Evolutionary conservation across 2,888 invertebrate genomes (phyloP), one percentile per base, ranked within the genome.

Genomic region (Scaeva pyrastri): DNA sequence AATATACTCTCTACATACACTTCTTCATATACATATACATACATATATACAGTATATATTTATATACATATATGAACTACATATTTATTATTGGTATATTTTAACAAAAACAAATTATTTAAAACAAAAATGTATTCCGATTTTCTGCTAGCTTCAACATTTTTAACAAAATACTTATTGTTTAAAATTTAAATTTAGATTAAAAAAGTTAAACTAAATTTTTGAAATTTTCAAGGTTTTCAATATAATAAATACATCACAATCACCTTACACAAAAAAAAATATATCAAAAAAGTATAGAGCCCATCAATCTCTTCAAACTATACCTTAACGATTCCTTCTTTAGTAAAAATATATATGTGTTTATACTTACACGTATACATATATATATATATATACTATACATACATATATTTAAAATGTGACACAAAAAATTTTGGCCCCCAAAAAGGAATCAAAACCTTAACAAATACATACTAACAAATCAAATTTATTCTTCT

Each of bases 281-380:
- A 19, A 50, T 19, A 50, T 19, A 4, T 4, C 31, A 31, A 23
- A 23, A 62, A 62, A 62, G 23, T 23, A 43, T 56, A 62, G n/a
- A 23, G 43, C 60, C 41, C 39, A 14, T 60, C 21, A 21, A 14
- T 21, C 12, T 39, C 41, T 60, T 14, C 23, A 52, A 52, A 21
- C 52, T 52, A 52, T 52, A 52, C 23, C 52, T 23, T 26, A n/a
- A 14, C 56, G 62, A 62, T 62, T 62, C 23, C 62, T 62, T 62
- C 62, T 62, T 62, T 62, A 43, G 62, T 62, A 62, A 62, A 14
- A 60, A 7, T n/a, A n/a, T n/a, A n/a, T n/a, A n/a, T n/a, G n/a
- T n/a, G n/a, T n/a, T n/a, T n/a, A n/a, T n/a, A n/a, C n/a, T n/a
- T n/a, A n/a, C n/a, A n/a, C n/a, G n/a, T n/a, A n/a, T n/a, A n/a